Evolutionary conservation across 2,113 vertebrate species (phyloP), one percentile per base, ranked within the genome.

Genomic region (Labeo catla): DNA sequence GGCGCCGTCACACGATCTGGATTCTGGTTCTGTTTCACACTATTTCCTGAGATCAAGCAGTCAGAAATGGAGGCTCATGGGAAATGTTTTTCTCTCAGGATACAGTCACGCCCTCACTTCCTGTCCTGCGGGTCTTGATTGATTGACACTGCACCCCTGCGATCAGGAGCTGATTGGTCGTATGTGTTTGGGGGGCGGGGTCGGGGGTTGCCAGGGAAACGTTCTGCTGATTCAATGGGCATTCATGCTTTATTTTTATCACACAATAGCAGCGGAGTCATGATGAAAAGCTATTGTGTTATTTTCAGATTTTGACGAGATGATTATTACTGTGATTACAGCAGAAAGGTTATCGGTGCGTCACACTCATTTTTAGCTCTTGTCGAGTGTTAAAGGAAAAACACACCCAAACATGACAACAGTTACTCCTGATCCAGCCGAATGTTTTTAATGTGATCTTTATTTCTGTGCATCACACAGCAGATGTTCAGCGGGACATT

Each of bases 191-290:
- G 50, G 49, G 49, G 76, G 76, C 23, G 50, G 76, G 16, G 74
- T 78, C 76, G 57, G 16, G 4, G 10, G 49, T 54, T 52, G 49
- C 49, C 28, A 36, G 16, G 76, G 76, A 54, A 76, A 54, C 76
- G 3, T 76, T 34, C 76, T 19, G 23, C 50, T 57, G 28, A 57
- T 66, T 82, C 54, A 82, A 81, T 86, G 43, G 19, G 12, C 19
- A 49, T 57, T 54, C n/a, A 61, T 57, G 36, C 34, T 19, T 74
- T 73, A 63, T 83, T 84, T 76, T 66, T 68, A 85, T 85, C 65
- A 49, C 52, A 81, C 34, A 36, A 61, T 43, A 57, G 12, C 76
- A 52, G 23, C 54, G 34, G 28, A 50, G 23, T 68, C 82, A 87
- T 72, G 70, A 74, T 12, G n/a, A 36, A 57, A 78, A 78, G 28